phyloP scores from a whole-genome alignment of 2,113 vertebrate genomes.

The Chrysochloris asiatica region DNA sequence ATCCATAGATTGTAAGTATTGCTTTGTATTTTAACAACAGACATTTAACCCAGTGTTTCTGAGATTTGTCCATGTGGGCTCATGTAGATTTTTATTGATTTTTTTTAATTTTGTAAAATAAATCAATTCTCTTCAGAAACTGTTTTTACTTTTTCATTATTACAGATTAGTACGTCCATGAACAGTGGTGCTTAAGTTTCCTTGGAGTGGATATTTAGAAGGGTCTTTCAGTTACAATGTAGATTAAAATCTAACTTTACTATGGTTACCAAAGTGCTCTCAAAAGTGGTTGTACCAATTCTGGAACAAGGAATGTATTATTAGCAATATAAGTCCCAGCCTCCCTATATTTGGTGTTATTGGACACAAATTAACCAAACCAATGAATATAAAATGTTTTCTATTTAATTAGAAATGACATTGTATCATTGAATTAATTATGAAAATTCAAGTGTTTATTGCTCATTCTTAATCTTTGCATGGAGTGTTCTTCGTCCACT shows the following conservation, averaged over 20 bases:
- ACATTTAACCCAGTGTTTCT: neutral
- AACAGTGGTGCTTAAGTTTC: neutral
- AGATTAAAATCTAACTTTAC: neutral
- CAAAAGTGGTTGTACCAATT: neutral
- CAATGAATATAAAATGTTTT: neutral
- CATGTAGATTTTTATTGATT: slow-evolving; percentile 37
- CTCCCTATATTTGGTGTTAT: neutral
- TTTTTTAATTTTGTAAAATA: slow-evolving; percentile 44
- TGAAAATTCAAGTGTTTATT: neutral
- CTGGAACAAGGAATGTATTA: neutral
- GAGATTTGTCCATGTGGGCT: neutral
- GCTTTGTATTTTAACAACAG: neutral
- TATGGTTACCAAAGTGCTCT: neutral
- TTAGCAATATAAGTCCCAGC: neutral
- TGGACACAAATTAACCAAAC: neutral
- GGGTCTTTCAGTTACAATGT: neutral
- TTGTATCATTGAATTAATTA: neutral
- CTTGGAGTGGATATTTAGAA: too few relatives aligned
- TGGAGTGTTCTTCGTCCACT: neutral
- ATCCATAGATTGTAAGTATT: neutral
- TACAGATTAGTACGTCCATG: neutral
- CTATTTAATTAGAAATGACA: neutral
- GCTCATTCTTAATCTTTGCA: neutral
- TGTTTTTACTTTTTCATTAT: neutral
- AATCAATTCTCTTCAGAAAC: slow-evolving; percentile 8